Conservation (phyloP, 2,797 vertebrate genomes). For the Chaetophractus vellerosus region DNA sequence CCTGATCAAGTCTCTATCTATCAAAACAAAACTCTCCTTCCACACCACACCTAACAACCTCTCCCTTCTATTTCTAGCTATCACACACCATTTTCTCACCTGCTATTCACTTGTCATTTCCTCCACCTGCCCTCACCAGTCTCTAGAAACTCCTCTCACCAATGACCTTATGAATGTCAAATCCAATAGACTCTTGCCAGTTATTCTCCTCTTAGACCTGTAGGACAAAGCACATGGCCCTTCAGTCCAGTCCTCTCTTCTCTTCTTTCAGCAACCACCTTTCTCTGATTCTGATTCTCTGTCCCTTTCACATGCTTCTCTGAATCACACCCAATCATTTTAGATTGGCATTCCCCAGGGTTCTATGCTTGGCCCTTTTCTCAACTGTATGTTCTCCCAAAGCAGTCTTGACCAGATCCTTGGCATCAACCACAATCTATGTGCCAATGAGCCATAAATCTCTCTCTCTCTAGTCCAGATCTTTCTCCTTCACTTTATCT, state of each 20-base stretch:
- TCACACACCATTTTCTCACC: background rate
- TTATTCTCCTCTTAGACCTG: background rate
- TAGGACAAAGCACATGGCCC: background rate
- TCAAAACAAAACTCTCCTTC: background rate
- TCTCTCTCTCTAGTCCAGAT: background rate
- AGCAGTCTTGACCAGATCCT: background rate
- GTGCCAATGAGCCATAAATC: background rate
- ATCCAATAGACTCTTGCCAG: background rate
- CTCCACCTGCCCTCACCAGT: background rate
- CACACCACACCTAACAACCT: background rate
- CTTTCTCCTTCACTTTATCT: background rate
- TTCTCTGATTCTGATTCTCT: background rate
- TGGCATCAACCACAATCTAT: background rate
- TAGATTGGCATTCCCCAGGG: background rate
- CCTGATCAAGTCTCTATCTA: background rate
- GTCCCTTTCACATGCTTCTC: background rate
- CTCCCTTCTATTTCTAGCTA: background rate
- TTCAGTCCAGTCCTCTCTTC: background rate
- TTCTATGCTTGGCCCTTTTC: background rate
- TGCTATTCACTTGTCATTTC: background rate
- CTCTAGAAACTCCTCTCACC: background rate
- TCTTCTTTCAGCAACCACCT: background rate
- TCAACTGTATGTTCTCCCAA: background rate
- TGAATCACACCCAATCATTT: background rate
- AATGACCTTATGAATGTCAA: background rate